A percentile compares a stretch with the other conserved stretches of the same genome.
Conservation (phyloP, 2,797 vertebrate genomes). For the Semotilus atromaculatus region DNA sequence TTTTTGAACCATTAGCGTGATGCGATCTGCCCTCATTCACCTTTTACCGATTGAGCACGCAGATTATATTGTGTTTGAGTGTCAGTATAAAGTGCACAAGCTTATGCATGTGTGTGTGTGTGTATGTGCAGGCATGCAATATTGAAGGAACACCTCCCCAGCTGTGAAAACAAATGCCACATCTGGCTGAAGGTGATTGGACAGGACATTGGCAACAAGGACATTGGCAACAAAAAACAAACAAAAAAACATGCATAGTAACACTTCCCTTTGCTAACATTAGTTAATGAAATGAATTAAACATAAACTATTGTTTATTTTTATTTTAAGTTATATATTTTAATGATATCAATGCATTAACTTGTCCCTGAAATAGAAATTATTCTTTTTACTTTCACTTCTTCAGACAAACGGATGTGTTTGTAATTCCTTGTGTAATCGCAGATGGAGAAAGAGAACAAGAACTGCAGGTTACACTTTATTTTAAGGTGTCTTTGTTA, state of each 20-base stretch:
- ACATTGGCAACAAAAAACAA: conserved; percentile 15
- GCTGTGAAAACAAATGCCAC: conserved; percentile 47
- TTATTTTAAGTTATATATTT: background rate
- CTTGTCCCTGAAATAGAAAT: background rate
- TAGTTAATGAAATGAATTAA: background rate
- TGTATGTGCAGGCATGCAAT: background rate
- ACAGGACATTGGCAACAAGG: conserved; percentile 35
- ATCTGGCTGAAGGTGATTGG: conserved; percentile 55
- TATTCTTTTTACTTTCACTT: background rate
- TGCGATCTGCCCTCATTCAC: conserved; percentile 2
- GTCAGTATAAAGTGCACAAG: conserved; percentile 1
- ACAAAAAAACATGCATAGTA: background rate
- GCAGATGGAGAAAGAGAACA: background rate
- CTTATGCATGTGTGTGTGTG: background rate
- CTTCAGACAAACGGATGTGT: background rate
- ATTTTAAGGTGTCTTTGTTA: too few relatives aligned
- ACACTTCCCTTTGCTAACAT: background rate
- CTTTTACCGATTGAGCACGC: conserved; percentile 2
- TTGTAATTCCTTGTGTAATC: background rate
- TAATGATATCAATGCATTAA: background rate
- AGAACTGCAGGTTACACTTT: background rate
- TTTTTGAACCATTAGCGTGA: conserved; percentile 10
- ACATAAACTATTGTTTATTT: background rate
- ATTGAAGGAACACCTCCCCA: conserved; percentile 51
- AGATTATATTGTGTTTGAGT: background rate